Conservation (phyloP, 2,113 vertebrate species). For the Hemibagrus wyckioides region DNA sequence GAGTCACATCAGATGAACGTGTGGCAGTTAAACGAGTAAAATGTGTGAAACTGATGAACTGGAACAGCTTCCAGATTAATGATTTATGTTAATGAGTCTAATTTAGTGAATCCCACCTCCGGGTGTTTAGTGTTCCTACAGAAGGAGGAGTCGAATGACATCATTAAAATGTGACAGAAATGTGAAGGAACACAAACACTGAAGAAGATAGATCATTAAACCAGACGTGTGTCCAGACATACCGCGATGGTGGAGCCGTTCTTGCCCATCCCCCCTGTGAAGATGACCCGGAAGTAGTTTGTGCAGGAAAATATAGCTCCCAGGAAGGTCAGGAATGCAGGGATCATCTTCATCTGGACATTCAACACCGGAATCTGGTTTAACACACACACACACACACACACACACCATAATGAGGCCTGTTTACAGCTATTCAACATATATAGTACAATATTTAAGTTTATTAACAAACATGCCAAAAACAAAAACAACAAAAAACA, state of each 20-base stretch:
- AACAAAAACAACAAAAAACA: background rate
- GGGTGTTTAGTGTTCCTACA: too few species aligned
- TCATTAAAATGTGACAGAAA: too few species aligned
- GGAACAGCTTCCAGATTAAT: too few species aligned
- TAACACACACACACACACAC: constrained; percentile 10
- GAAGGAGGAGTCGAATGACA: too few species aligned
- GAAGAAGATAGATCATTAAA: too few species aligned
- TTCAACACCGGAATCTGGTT: constrained; percentile 83
- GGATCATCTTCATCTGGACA: constrained; percentile 84
- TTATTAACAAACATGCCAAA: background rate
- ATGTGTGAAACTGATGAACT: too few species aligned
- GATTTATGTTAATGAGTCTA: too few species aligned
- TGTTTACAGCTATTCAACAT: background rate
- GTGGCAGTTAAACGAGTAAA: too few species aligned
- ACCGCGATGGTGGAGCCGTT: constrained; percentile 90
- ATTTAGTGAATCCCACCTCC: too few species aligned
- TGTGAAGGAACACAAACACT: too few species aligned
- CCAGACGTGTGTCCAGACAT: constrained; percentile 56
- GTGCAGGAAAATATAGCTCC: constrained; percentile 87
- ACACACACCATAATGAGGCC: background rate
- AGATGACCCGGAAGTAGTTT: constrained; percentile 89
- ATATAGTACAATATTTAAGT: background rate
- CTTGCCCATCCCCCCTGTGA: constrained; percentile 87
- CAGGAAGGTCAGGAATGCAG: constrained; percentile 82
- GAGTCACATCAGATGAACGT: too few species aligned